Conservation (phyloP, 2,113 vertebrate species). For the Spilogale gracilis region DNA sequence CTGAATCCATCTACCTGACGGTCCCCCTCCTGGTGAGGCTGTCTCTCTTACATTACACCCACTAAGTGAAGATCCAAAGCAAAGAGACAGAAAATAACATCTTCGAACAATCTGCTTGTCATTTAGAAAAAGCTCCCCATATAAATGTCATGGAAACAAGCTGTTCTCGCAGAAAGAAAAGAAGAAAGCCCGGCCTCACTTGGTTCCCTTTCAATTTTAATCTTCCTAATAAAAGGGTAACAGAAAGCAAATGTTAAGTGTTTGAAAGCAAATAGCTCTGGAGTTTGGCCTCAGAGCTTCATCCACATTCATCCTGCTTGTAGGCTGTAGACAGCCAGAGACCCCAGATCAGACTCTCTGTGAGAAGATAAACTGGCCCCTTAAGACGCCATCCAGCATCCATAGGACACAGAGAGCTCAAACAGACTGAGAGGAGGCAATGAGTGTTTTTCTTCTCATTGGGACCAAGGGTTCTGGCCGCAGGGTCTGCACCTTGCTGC, state of each 20-base stretch:
- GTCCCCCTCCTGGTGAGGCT: conserved; percentile 65
- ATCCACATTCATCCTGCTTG: neutral
- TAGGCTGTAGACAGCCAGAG: neutral
- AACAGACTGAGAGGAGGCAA: neutral
- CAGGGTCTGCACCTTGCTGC: neutral
- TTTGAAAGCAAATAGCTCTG: conserved; percentile 81
- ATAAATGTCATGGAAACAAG: conserved; percentile 87
- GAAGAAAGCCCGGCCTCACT: conserved; percentile 75
- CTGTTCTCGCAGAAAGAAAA: conserved; percentile 78
- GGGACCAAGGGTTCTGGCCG: neutral
- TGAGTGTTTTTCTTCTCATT: neutral
- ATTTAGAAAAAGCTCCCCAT: conserved; percentile 86
- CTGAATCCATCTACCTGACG: conserved; percentile 61
- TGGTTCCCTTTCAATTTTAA: conserved; percentile 75
- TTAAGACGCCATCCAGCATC: neutral
- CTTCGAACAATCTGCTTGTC: conserved; percentile 84
- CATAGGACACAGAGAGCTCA: neutral
- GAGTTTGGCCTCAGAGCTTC: neutral
- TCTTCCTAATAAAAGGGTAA: conserved; percentile 80
- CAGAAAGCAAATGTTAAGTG: conserved; percentile 82
- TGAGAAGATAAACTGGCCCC: conserved; percentile 15
- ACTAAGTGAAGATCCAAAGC: conserved; percentile 76
- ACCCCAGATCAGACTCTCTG: neutral
- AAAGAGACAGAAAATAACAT: conserved; percentile 79
- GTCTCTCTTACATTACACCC: conserved; percentile 78